A percentile compares a stretch with the other conserved stretches of the same genome.
These are phyloP conservation scores for Tetramorium simillimum DNA, from an alignment of 1,140 invertebrate species.

Conservation along the genomic window DNA sequence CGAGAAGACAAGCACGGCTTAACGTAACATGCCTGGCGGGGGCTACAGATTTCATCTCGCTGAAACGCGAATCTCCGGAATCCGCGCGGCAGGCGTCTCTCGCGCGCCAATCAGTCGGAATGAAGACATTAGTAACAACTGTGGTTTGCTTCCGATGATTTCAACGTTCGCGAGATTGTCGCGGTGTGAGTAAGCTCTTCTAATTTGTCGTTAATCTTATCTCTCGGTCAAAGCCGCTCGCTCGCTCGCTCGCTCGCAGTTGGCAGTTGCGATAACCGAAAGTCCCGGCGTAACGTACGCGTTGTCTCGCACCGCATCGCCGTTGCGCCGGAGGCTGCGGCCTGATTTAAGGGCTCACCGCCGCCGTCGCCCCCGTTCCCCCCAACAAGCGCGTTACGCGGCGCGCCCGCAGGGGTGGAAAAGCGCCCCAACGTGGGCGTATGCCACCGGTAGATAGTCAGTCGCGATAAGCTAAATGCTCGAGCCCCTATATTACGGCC, in stretches of 20 bases:
- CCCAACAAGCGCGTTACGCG: slow-evolving; percentile 49
- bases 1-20: slow-evolving; percentile 3
- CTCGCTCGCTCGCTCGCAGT: neutral
- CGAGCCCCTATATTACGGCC: slow-evolving; percentile 71
- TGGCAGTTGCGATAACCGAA: slow-evolving; percentile 70
- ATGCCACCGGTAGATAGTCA: slow-evolving; percentile 75
- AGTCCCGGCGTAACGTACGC: slow-evolving; percentile 59
- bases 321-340: slow-evolving; percentile 55
- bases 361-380: neutral
- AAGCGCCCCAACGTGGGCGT: slow-evolving; percentile 66
- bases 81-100: neutral
- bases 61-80: slow-evolving; percentile 27
- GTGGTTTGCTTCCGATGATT: neutral
- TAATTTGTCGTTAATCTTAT: slow-evolving; percentile 72
- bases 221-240: slow-evolving; percentile 63
- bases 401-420: slow-evolving; percentile 73
- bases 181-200: neutral
- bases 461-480: slow-evolving; percentile 74
- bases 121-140: slow-evolving; percentile 43
- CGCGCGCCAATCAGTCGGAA: neutral
- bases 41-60: slow-evolving; percentile 34
- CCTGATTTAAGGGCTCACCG: slow-evolving; percentile 75
- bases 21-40: neutral
- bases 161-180: neutral
- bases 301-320: slow-evolving; percentile 2